Base-by-base conservation (phyloP, 2,888 invertebrate genomes). In the Cyrtodaria siliqua region DNA sequence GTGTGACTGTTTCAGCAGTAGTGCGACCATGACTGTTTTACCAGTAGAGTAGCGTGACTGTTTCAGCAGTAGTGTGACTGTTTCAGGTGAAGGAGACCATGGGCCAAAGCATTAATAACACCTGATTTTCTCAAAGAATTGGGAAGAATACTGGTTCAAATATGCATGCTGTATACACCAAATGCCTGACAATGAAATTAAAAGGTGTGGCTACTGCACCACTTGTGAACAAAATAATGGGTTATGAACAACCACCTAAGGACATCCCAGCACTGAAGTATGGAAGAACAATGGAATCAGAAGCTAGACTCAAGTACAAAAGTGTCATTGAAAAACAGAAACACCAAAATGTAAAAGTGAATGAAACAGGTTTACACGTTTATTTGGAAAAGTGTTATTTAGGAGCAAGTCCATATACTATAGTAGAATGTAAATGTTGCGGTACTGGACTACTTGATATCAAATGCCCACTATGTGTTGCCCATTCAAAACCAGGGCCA, bases 391-490 rank as follows among this genome's bases (percentile, higher is more conserved):
- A 55, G 33, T 6, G 23, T 9, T 44, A 26, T 64, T 23, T 64
- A 20, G 64, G 55, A 12, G 53, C 64, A 4, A 38, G 38, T 23
- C 64, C 64, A 20, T 42, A 66, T 8, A 0, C n/a, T n/a, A 16
- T 56, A n/a, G 53, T 64, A 18, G 14, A 14, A 16, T 64, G 64
- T 40, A 24, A 53, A 12, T 38, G 64, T 55, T 64, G 64, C 26
- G 64, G 64, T 20, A 23, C 26, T 8, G 64, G 64, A n/a, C 26
- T 42, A 23, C 26, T 64, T 2, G 64, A 64, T n/a, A 42, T 64
- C 9, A 64, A 64, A 33, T 64, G 56, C 33, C 64, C 64, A 12
- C 12, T 16, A 8, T 8, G 33, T 33, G 33, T 33, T 4, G 4
- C 33, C 12, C 33, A 33, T 9, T 6, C 49, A 6, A 29, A 20